Evolutionary conservation across 2,888 invertebrate species (phyloP), one percentile per base, ranked within the genome.

Genomic region (Acleris laterana): DNA sequence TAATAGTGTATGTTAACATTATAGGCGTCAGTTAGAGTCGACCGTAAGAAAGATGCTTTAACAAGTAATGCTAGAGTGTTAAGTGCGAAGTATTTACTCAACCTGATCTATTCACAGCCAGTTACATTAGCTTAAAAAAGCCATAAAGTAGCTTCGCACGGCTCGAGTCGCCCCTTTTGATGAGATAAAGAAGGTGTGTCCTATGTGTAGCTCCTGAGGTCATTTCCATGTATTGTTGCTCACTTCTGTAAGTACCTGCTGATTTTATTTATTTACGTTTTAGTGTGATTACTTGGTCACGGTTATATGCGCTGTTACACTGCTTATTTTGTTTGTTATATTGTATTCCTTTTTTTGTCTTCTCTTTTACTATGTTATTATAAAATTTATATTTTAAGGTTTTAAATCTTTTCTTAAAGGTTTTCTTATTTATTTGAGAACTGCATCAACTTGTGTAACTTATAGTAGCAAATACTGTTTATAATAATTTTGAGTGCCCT

Each of bases 151-250:
- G 67, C 17, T 73, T 73, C 72, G 73, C 72, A 73, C 69, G 75
- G 73, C 72, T 72, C 71, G 66, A 72, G 69, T 75, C 68, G 63
- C 71, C 68, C 71, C 67, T 70, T 77, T 79, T 76, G 75, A 82
- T 82, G 81, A 83, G 76, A 81, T 81, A 81, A 80, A 79, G 76
- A 71, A 76, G 71, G 74, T 74, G 73, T 76, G 77, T 77, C 76
- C 9, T 73, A 74, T 75, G 76, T 74, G 72, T 74, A 72, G 81
- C 79, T 77, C 81, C 81, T 77, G 79, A 82, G 76, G 77, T 77
- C 79, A 85, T 88, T 87, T 91, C 93, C 89, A 93, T 93, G 93
- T 93, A 93, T 90, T 93, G 93, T 93, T 93, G 93, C 81, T 93
- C 93, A 70, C 90, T 93, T 78, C 90, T 93, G 93, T 93, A 79